Evolutionary conservation across 2,113 vertebrate species (phyloP), one percentile per base, ranked within the genome.

Genomic region (Erythrolamprus reginae): DNA sequence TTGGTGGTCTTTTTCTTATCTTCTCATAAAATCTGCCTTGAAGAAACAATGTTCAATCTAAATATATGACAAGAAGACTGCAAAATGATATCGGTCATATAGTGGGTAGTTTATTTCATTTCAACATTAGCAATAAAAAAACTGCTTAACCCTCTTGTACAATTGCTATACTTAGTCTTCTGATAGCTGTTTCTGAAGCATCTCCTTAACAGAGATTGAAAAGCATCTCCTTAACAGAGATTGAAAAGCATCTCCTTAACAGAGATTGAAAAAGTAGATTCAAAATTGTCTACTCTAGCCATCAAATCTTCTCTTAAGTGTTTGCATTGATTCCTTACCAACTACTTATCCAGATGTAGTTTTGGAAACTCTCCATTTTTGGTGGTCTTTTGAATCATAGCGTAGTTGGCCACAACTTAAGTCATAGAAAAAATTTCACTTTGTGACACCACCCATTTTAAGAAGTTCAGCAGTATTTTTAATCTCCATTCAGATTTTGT

Each of bases 381-480:
- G 93, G 94, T 52, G 85, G 91, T 92, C 95, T 96, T 96, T 96
- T 96, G 94, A 96, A 93, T 93, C 93, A 38, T 0, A 0, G 90
- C 89, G 91, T 53, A 90, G n/a, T 82, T 96, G 95, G 95, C 95
- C 95, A 93, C 88, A 92, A 93, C 89, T 77, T 82, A 93, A 92
- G 82, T 93, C 91, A 56, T 93, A 95, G 90, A 93, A 95, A 95
- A 93, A 96, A 85, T 56, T 45, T 58, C 88, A 51, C 83, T 94
- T 93, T 91, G 88, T 92, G 93, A 95, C 95, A 92, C 94, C 90
- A 95, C 92, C 94, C 92, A 93, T 91, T 95, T 92, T 94, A 94
- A 94, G 95, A 96, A 95, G 90, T 94, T 94, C 91, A 89, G 93
- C 91, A 94, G 93, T 96, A 95, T 95, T 96, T 95, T 95, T 94